phyloP scores from a whole-genome alignment of 2,888 invertebrate species.

The Napeogenes inachia region DNA sequence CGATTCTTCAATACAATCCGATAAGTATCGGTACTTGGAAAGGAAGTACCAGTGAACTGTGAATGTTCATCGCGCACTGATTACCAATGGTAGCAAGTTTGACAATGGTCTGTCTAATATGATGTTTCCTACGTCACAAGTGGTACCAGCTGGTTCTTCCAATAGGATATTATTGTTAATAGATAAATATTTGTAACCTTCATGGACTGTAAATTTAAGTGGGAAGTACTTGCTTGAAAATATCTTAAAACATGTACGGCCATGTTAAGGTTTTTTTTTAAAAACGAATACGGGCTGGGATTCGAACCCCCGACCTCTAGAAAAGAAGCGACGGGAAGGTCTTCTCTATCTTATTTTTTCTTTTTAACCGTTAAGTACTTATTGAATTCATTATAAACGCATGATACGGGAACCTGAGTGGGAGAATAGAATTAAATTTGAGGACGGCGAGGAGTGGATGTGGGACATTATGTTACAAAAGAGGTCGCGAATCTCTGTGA shows the following conservation, averaged over 20 bases:
- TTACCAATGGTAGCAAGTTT: conserved; percentile 8
- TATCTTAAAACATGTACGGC: too few relatives aligned
- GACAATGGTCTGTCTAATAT: not conserved
- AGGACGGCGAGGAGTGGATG: conserved; percentile 4
- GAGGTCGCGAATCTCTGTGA: not conserved
- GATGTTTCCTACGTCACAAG: too few relatives aligned
- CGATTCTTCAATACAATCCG: too few relatives aligned
- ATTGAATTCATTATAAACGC: not conserved
- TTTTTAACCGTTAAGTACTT: not conserved
- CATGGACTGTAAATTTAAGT: too few relatives aligned
- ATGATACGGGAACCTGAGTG: not conserved
- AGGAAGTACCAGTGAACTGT: conserved; percentile 8
- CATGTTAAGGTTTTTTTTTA: too few relatives aligned
- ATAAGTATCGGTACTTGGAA: not conserved
- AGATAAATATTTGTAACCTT: too few relatives aligned
- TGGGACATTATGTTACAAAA: not conserved
- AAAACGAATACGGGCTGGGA: too few relatives aligned
- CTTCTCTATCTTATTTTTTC: not conserved
- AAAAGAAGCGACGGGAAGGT: too few relatives aligned
- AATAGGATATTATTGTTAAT: too few relatives aligned
- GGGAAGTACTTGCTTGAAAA: too few relatives aligned
- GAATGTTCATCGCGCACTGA: conserved; percentile 4
- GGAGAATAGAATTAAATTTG: conserved; percentile 2
- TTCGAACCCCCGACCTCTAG: too few relatives aligned
- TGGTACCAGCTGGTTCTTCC: too few relatives aligned